Conservation (phyloP, 2,113 vertebrate genomes). For the Deroptyus accipitrinus region DNA sequence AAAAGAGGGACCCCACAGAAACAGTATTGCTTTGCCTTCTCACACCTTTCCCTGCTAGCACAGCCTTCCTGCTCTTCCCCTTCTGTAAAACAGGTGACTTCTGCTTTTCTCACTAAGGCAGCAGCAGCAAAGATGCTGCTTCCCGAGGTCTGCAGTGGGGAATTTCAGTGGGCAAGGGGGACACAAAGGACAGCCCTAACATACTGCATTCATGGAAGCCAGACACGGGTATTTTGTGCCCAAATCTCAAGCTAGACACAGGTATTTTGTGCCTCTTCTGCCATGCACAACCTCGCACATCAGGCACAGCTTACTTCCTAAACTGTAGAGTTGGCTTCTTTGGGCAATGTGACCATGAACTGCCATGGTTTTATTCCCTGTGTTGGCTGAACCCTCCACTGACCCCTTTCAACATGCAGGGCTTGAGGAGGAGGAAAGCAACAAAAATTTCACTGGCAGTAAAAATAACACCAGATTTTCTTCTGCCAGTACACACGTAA, state of each 20-base stretch:
- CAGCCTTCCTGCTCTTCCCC: background rate
- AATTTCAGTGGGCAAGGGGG: background rate
- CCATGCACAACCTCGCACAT: background rate
- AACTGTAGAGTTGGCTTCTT: background rate
- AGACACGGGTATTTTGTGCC: background rate
- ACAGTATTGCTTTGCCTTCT: background rate
- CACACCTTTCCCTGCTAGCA: background rate
- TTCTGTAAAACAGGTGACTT: background rate
- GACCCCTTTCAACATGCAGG: background rate
- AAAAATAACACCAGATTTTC: background rate
- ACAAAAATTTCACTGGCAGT: background rate
- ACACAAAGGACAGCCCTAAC: background rate
- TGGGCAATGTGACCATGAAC: rapidly evolving
- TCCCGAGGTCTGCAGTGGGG: background rate
- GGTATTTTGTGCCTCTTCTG: background rate
- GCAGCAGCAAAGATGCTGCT: background rate
- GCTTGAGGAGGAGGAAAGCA: background rate
- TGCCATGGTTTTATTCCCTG: background rate
- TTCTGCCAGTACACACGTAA: background rate
- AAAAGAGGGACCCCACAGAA: background rate
- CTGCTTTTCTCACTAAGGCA: background rate
- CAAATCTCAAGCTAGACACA: background rate
- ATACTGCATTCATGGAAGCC: rapidly evolving
- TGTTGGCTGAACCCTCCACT: background rate
- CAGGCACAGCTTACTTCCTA: background rate